phyloP scores from a whole-genome alignment of 2,797 vertebrate genomes.

The Chrosomus eos region DNA sequence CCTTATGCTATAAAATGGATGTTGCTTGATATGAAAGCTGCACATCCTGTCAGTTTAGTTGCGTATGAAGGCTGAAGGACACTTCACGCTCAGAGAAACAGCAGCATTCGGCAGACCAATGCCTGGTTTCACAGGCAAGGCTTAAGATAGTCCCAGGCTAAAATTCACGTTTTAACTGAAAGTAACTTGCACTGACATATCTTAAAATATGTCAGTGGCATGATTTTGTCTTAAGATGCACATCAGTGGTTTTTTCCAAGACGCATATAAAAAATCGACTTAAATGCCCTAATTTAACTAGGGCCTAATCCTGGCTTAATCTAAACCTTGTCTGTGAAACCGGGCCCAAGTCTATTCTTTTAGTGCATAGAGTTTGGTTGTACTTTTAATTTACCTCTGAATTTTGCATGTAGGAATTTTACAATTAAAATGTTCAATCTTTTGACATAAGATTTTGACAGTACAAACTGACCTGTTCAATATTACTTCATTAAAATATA shows the following conservation, averaged over 20 bases:
- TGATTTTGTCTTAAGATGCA: neutral
- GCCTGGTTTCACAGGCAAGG: neutral
- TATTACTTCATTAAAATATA: slow-evolving; percentile 48
- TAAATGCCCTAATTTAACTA: neutral
- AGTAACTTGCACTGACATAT: neutral
- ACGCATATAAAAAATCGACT: neutral
- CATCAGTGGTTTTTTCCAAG: neutral
- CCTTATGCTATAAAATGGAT: neutral
- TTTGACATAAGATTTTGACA: slow-evolving; percentile 3
- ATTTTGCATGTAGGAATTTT: neutral
- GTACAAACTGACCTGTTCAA: slow-evolving; percentile 32
- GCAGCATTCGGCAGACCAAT: neutral
- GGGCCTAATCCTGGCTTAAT: neutral
- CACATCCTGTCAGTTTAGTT: slow-evolving; percentile 18
- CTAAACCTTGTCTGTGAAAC: neutral
- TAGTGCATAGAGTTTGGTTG: neutral
- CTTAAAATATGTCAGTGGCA: neutral
- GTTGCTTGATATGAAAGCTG: slow-evolving; percentile 3
- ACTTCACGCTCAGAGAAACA: neutral
- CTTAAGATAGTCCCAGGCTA: neutral
- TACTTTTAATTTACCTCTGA: neutral
- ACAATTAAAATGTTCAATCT: neutral
- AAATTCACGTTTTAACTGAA: neutral
- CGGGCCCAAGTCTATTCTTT: neutral
- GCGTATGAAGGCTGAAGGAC: neutral